Evolutionary conservation across 2,888 invertebrate genomes (phyloP).

Genomic region (Salticus scenicus): DNA sequence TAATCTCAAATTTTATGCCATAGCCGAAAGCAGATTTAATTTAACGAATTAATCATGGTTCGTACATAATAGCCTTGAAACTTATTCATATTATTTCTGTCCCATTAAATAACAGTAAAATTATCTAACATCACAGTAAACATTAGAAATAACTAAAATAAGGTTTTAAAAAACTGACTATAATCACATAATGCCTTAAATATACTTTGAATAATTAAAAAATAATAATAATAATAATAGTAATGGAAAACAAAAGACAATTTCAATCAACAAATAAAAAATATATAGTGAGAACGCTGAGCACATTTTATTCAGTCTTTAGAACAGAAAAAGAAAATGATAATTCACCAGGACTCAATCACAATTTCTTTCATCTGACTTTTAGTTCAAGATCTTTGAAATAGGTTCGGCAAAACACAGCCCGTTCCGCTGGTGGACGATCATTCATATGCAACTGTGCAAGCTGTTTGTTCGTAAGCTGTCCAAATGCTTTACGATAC

Average conservation of each 20-base stretch:
- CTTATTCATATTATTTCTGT: no score
- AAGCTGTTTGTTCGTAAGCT: conserved; percentile 82
- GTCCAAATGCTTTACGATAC: conserved; percentile 87
- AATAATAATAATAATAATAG: conserved; percentile 24
- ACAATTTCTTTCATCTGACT: conserved; percentile 26
- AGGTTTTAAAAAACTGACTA: neutral
- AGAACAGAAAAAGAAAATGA: neutral
- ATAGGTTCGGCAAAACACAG: conserved; percentile 89
- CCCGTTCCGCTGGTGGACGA: conserved; percentile 85
- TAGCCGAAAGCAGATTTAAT: no score
- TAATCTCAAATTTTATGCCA: no score
- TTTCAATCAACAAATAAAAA: conserved; percentile 33
- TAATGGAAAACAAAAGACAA: neutral
- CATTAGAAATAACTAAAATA: neutral
- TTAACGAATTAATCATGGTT: no score
- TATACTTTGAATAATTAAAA: conserved; percentile 54
- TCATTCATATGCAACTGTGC: conserved; percentile 82
- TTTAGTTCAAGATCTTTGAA: conserved; percentile 79
- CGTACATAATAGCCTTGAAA: no score
- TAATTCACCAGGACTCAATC: neutral
- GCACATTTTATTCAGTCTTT: conserved; percentile 8
- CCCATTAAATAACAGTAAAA: neutral
- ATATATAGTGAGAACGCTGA: conserved; percentile 44
- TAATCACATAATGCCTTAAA: conserved; percentile 19
- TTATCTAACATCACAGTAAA: neutral